These are phyloP conservation scores for Ophonus ardosiacus DNA, from an alignment of 2,888 invertebrate genomes.

Conservation along the genomic window DNA sequence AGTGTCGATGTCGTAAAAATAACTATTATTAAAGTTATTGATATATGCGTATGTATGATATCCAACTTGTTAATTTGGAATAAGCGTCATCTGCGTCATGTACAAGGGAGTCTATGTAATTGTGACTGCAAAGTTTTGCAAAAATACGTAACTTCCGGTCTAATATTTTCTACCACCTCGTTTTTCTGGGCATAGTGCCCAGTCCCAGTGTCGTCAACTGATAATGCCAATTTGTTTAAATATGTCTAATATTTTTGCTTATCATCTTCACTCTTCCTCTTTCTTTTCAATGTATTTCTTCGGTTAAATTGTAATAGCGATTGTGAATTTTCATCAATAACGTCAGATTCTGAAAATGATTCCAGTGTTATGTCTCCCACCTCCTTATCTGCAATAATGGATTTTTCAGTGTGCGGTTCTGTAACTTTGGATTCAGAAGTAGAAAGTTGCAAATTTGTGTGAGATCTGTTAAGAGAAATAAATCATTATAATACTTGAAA, in stretches of 20 bases:
- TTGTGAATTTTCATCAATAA: too few relatives aligned
- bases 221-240: neutral
- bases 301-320: too few relatives aligned
- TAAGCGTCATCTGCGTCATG: neutral
- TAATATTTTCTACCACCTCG: neutral
- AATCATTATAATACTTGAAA: neutral
- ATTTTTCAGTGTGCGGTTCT: neutral
- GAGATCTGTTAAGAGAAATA: neutral
- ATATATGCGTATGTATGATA: neutral
- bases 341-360: too few relatives aligned
- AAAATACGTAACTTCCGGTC: neutral
- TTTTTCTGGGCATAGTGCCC: too few relatives aligned
- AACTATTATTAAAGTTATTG: neutral
- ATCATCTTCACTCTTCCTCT: too few relatives aligned
- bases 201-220: neutral
- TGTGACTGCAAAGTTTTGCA: neutral
- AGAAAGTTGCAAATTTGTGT: neutral
- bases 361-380: neutral
- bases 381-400: neutral
- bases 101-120: neutral
- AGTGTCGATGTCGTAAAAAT: too few relatives aligned
- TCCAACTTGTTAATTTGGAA: neutral
- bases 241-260: too few relatives aligned
- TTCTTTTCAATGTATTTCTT: too few relatives aligned
- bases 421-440: neutral